Base-by-base conservation (phyloP, 1,140 invertebrate genomes). In the Triops cancriformis region DNA sequence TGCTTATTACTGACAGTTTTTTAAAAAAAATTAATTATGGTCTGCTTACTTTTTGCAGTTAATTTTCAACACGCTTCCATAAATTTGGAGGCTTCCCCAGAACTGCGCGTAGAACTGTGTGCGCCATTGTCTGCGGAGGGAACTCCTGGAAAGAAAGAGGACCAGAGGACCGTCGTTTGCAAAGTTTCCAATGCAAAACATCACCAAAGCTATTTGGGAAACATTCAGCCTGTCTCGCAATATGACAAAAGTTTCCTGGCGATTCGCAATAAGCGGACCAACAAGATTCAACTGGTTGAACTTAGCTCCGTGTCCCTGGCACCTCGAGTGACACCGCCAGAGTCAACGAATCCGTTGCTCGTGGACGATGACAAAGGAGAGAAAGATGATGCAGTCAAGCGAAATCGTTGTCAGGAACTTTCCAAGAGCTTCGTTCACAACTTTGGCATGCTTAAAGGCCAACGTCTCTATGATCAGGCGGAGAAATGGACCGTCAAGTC, bases 391-490 rank as follows among this genome's bases (percentile, higher is more conserved):
- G 14, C 51, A 64, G 51, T 9, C 14, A 64, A 64, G 51, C 51
- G 51, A 64, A 23, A 6, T 18, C 51, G 51, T 18, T 23, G 26
- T 14, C 26, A 75, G 23, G 76, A 78, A 7, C 73, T 73, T 28
- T 37, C 72, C 41, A 73, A 45, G 74, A 41, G 37, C 14, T 73
- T 78, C 27, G 77, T 78, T 26, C 77, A 78, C 43, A 74, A 73
- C 6, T 78, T 78, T 42, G 77, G 77, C 11, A 73, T 73, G 72
- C 73, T 78, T 7, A 78, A 43, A 42, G 77, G 77, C 7, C 77
- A 78, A 41, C 73, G 77, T 7, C 10, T 78, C 37, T 78, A 78
- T 43, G 77, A 78, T 26, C 77, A 78, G 31, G 77, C 77, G 43
- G 77, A 78, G 26, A 37, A 73, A 26, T 73, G 73, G 23, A 73